Evolutionary conservation across 2,113 vertebrate species (phyloP).

Genomic region (Mola mola): DNA sequence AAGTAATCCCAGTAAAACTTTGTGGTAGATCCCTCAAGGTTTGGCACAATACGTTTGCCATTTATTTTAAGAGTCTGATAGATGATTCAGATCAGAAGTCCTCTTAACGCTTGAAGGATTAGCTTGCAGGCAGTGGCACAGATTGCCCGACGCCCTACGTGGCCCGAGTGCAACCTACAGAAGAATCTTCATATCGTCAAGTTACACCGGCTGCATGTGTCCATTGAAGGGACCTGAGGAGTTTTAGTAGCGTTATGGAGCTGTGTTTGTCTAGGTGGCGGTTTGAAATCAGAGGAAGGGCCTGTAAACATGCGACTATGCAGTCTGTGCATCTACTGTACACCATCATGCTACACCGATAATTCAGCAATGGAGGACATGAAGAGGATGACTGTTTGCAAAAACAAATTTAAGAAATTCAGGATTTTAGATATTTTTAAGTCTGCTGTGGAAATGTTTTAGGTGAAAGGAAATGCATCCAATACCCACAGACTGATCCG

Average conservation of each 20-base stretch:
- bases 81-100: slow-evolving; percentile 23
- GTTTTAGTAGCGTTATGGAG: too few relatives aligned
- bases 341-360: too few relatives aligned
- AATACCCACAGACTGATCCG: too few relatives aligned
- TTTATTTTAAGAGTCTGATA: slow-evolving; percentile 23
- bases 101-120: slow-evolving; percentile 35
- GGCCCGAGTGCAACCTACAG: slow-evolving; percentile 22
- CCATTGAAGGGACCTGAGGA: too few relatives aligned
- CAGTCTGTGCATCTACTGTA: too few relatives aligned
- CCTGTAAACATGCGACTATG: too few relatives aligned
- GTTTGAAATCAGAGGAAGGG: too few relatives aligned
- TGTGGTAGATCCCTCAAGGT: too few relatives aligned
- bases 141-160: slow-evolving; percentile 29
- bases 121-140: slow-evolving; percentile 30
- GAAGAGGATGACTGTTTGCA: background rate
- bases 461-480: too few relatives aligned
- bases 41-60: background rate
- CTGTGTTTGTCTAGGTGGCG: too few relatives aligned
- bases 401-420: background rate
- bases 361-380: too few relatives aligned
- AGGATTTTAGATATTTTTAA: background rate
- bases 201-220: background rate
- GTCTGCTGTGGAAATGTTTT: background rate
- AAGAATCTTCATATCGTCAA: slow-evolving; percentile 7
- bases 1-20: background rate